Conservation (phyloP, 1,140 invertebrate genomes). For the Brachionus rubens region DNA sequence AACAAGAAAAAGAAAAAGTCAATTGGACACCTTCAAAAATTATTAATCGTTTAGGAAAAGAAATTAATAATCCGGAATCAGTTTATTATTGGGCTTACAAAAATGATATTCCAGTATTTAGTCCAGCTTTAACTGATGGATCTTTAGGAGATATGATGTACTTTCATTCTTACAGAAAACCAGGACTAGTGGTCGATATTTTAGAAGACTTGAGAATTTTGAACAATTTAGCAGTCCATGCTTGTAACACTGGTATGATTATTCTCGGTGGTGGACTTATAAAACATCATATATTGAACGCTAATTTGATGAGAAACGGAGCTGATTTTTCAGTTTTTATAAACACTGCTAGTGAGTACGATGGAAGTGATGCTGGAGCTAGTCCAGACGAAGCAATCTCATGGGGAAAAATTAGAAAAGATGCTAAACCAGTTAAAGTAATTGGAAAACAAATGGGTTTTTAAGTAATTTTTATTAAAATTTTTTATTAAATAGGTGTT, state of each 20-base stretch:
- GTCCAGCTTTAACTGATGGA: constrained; percentile 95
- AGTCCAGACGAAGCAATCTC: constrained; percentile 95
- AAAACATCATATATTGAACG: constrained; percentile 92
- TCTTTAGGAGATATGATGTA: constrained; percentile 99
- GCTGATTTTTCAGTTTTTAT: constrained; percentile 92
- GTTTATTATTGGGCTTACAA: constrained; percentile 97
- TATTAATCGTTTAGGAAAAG: constrained; percentile 76
- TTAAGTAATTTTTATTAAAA: constrained; percentile 52
- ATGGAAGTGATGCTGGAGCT: constrained; percentile 90
- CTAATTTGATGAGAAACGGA: constrained; percentile 75
- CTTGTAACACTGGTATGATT: constrained; percentile 87
- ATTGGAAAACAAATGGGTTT: constrained; percentile 54
- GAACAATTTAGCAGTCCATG: constrained; percentile 91
- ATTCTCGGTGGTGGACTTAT: constrained; percentile 89
- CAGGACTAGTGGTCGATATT: constrained; percentile 88
- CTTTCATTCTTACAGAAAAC: constrained; percentile 84
- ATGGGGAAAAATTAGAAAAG: constrained; percentile 92
- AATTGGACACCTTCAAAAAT: constrained; percentile 92
- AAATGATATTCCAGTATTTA: constrained; percentile 96
- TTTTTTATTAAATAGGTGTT: constrained; percentile 20
- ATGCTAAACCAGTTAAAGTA: constrained; percentile 81
- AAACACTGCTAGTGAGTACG: constrained; percentile 95
- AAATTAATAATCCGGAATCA: constrained; percentile 83
- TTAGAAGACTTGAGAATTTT: constrained; percentile 73
- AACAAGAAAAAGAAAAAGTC: constrained; percentile 74